Evolutionary conservation across 2,797 vertebrate genomes (phyloP), one percentile per base, ranked within the genome.

Genomic region (Margarornis squamiger): DNA sequence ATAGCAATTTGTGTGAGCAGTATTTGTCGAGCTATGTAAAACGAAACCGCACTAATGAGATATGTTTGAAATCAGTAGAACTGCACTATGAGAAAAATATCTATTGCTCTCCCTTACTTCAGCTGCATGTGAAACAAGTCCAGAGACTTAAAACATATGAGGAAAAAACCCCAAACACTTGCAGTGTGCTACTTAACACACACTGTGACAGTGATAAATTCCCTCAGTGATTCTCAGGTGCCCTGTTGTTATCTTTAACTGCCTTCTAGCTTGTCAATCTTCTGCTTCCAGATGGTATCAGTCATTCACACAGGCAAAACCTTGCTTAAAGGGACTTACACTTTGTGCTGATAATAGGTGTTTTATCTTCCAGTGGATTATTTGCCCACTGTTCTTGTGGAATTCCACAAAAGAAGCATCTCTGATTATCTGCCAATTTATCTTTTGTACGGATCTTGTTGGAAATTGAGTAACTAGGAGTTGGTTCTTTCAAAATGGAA

Each of bases 171-270:
- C 43, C 61, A 79, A 92, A 83, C 71, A 23, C 65, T 94, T 75
- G 73, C 91, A 27, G 51, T 39, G 72, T 80, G 92, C 84, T 94
- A 57, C 95, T 94, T 94, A 96, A 94, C 86, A 71, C 90, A 94
- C 81, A 78, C 86, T 86, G 91, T 96, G 95, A 95, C 96, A 94
- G 96, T 96, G 95, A 97, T 93, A 96, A 96, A 97, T 97, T 96
- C 95, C 95, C 95, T 86, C 91, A 93, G 96, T 90, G 97, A 95
- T 92, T 95, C 95, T 96, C 96, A 96, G 95, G 93, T 97, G 96
- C 89, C 95, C 94, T 86, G 93, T 95, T 97, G 96, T 97, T 97
- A 97, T 97, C 95, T 97, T 93, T 89, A 97, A 91, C 97, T 95
- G 96, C 90, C 94, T 97, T 93, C 95, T 34, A 94, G 86, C 93